A percentile compares a stretch with the other conserved stretches of the same genome.
phyloP scores from a whole-genome alignment of 2,797 vertebrate species.

The Otolemur crassicaudatus region DNA sequence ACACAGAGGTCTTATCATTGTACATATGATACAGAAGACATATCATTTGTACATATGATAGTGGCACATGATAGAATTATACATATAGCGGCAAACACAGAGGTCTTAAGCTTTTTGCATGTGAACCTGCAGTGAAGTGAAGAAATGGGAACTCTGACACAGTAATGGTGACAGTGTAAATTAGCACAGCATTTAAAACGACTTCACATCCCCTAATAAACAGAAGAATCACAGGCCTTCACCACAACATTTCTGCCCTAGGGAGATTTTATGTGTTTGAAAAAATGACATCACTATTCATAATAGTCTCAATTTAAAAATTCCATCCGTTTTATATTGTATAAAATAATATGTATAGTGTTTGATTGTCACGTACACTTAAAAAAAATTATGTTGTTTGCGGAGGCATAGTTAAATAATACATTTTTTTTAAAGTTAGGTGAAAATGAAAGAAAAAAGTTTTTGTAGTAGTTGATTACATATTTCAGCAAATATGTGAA shows the following conservation, averaged over 20 bases:
- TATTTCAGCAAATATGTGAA: neutral
- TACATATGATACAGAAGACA: too few relatives aligned
- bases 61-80: neutral
- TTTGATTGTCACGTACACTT: neutral
- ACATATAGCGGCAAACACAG: neutral
- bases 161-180: too few relatives aligned
- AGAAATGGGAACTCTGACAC: neutral
- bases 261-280: neutral
- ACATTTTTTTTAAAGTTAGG: too few relatives aligned
- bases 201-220: neutral
- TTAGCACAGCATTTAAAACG: neutral
- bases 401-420: neutral
- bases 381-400: neutral
- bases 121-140: too few relatives aligned
- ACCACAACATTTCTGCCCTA: neutral
- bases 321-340: neutral
- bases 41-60: neutral
- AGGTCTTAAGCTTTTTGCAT: neutral
- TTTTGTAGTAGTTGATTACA: neutral
- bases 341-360: neutral
- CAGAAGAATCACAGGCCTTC: neutral
- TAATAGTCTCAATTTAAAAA: neutral
- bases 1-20: neutral
- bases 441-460: neutral
- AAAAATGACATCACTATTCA: neutral